Evolutionary conservation across 2,888 invertebrate species (phyloP).

Genomic region (Lasioglossum malachurum): DNA sequence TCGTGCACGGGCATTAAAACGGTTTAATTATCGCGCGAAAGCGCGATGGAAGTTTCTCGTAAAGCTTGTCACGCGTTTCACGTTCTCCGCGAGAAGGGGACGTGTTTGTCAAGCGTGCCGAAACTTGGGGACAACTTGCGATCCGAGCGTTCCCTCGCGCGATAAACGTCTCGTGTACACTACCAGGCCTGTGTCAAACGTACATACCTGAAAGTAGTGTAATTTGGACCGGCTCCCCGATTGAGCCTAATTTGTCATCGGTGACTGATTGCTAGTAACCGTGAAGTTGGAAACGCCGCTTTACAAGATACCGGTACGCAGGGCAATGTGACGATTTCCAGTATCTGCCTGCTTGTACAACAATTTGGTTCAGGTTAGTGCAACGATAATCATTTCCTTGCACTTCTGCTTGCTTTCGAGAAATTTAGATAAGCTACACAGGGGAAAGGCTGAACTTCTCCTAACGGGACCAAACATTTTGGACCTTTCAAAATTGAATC

Average conservation of each 20-base stretch:
- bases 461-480: no score
- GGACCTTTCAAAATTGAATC: no score
- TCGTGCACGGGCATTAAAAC: slow-evolving; percentile 25
- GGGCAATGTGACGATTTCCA: not conserved
- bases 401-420: no score
- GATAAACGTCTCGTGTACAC: not conserved
- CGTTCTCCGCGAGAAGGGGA: not conserved
- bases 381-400: not conserved
- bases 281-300: not conserved
- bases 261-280: not conserved
- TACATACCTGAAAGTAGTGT: not conserved
- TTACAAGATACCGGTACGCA: not conserved
- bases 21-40: slow-evolving; percentile 33
- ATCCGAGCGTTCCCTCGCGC: not conserved
- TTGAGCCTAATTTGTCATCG: not conserved
- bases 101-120: slow-evolving; percentile 3
- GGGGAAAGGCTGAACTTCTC: no score
- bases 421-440: no score
- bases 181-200: not conserved
- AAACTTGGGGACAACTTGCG: not conserved
- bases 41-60: not conserved
- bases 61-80: not conserved
- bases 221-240: not conserved
- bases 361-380: not conserved
- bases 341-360: not conserved